These are phyloP conservation scores for Hydrotaea diabolus DNA, from an alignment of 2,888 invertebrate genomes.

Conservation along the genomic window DNA sequence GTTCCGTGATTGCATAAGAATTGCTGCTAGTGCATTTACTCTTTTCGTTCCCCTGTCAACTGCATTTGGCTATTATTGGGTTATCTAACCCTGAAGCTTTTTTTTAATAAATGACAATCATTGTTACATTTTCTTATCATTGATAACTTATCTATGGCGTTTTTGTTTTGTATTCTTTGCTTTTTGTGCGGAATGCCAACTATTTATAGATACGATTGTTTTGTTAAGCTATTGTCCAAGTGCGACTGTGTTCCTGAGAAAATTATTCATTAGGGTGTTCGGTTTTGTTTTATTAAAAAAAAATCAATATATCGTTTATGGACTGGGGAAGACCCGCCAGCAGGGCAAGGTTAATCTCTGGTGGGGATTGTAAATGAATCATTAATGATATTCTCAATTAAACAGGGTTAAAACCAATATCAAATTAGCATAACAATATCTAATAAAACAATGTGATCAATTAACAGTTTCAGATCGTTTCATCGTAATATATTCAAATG, in stretches of 20 bases:
- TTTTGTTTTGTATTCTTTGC: neutral
- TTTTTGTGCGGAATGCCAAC: neutral
- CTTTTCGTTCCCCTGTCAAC: neutral
- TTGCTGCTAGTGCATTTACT: neutral
- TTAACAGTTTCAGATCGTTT: too few species aligned
- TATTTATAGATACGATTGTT: neutral
- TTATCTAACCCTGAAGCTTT: neutral
- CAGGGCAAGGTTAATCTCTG: too few species aligned
- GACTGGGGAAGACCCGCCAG: neutral
- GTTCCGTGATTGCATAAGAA: neutral
- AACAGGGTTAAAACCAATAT: too few species aligned
- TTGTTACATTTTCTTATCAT: neutral
- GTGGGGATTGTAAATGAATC: too few species aligned
- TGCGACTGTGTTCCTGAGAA: neutral
- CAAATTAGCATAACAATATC: too few species aligned
- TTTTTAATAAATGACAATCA: conserved; percentile 3
- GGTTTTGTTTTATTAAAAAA: too few species aligned
- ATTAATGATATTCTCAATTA: too few species aligned
- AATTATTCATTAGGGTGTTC: neutral
- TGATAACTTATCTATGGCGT: neutral
- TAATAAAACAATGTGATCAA: too few species aligned
- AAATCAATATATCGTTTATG: neutral
- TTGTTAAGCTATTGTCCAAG: neutral
- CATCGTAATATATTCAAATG: too few species aligned
- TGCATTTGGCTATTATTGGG: neutral